Conservation (phyloP, 92 coral and sea anemone genomes). For the Porites lobata region DNA sequence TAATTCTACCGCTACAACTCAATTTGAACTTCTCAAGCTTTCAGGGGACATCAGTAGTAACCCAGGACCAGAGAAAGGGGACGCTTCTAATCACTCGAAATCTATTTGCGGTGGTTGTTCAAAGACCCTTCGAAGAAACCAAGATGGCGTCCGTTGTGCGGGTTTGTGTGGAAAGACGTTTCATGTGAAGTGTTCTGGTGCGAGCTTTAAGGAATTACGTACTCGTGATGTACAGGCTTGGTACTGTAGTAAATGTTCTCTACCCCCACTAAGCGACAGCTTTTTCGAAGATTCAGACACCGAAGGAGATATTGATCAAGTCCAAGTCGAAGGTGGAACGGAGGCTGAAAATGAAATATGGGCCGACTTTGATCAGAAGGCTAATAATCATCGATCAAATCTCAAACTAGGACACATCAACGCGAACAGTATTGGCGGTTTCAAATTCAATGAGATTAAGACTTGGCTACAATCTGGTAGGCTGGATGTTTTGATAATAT, state of each 20-base stretch:
- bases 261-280: slow-evolving; percentile 9
- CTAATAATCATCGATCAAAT: too few species aligned
- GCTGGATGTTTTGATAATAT: too few species aligned
- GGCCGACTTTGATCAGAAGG: too few species aligned
- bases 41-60: background rate
- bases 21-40: background rate
- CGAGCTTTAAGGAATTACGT: background rate
- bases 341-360: too few species aligned
- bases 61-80: slow-evolving; percentile 8
- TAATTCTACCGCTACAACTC: slow-evolving; percentile 1
- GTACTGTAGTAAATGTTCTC: slow-evolving; percentile 6
- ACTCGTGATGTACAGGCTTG: background rate
- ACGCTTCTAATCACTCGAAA: background rate
- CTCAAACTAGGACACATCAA: too few species aligned
- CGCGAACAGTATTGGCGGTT: too few species aligned
- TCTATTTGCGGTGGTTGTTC: slow-evolving; percentile 3
- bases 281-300: background rate
- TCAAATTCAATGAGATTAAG: too few species aligned
- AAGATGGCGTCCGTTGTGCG: background rate
- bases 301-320: too few species aligned
- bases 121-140: slow-evolving; percentile 3
- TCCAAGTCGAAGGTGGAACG: too few species aligned
- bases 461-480: too few species aligned
- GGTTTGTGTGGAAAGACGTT: background rate
- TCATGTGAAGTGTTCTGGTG: too few species aligned